Base-by-base conservation (phyloP, 2,888 invertebrate species). In the Nasonovia ribisnigri region DNA sequence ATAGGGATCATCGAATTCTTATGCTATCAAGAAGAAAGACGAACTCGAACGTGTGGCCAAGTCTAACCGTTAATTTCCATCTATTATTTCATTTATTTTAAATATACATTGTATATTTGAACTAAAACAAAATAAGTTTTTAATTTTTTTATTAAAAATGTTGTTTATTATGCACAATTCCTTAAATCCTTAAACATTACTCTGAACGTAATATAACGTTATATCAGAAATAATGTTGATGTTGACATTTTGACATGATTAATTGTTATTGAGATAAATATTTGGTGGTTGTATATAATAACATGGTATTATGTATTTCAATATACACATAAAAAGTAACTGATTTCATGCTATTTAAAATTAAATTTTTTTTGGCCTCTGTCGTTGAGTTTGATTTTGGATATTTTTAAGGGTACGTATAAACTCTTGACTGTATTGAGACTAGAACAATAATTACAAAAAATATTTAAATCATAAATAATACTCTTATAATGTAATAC, bases 1-100 rank as follows among this genome's bases (percentile, higher is more conserved):
- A 95, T 95, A 97, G 97, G 99, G 99, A 95, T 99, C 99, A 95
- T 99, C 99, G 95, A 99, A 99, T 97, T 99, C 99, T 84, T 99
- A 99, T 96, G 99, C 99, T 95, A 99, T 99, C 96, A 99, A 99
- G 97, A 99, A 99, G 97, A 99, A 99, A 96, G 99, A 99, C 96
- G 99, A 99, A 97, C 97, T 99, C 96, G 99, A 99, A 96, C 98
- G 99, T 97, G 99, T 99, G 95, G 99, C 99, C 96, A 99, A 99
- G 97, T 99, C 99, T 96, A 99, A 99, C 97, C 98, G 99, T 98
- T 99, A 99, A 98, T 96, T 67, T 84, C 57, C 57, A 92, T 94
- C 54, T 94, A 92, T 92, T 91, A 86, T 36, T 89, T 92, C 84
- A 94, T 86, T 91, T 88, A 89, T 36, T 94, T 92, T 92, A 92